phyloP scores from a whole-genome alignment of 2,888 invertebrate species.

The Pandemis heparana region DNA sequence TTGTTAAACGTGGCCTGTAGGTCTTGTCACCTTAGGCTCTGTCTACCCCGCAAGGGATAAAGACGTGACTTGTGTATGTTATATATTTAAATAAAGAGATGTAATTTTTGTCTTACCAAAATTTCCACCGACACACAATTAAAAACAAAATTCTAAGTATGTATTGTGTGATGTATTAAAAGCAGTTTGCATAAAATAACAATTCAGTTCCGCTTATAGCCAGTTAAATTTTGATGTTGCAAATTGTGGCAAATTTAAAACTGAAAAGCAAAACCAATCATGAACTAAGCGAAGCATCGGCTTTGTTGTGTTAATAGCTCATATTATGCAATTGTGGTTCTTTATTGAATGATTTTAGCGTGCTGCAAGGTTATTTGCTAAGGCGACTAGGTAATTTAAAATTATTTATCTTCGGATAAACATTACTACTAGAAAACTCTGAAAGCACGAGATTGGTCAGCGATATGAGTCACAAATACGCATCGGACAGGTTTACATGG shows the following conservation, averaged over 20 bases:
- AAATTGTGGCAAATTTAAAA: neutral
- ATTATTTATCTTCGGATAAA: neutral
- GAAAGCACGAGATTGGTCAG: too few species aligned
- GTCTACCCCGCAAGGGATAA: too few species aligned
- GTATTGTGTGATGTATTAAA: neutral
- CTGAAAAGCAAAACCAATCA: slow-evolving; percentile 1
- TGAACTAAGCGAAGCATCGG: neutral
- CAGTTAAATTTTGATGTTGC: neutral
- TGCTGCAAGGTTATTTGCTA: too few species aligned
- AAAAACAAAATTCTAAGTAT: neutral
- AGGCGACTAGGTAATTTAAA: too few species aligned
- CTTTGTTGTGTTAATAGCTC: slow-evolving; percentile 8
- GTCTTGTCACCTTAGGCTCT: too few species aligned
- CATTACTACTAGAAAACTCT: neutral
- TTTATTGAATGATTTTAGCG: neutral
- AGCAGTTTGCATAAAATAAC: neutral
- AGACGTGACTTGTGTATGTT: too few species aligned
- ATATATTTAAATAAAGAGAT: too few species aligned
- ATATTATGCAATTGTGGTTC: neutral
- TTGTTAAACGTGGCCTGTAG: too few species aligned
- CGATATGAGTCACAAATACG: too few species aligned
- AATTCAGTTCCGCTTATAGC: neutral
- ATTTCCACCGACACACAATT: neutral
- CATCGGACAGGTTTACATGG: too few species aligned
- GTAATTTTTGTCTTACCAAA: neutral